Evolutionary conservation across 2,888 invertebrate species (phyloP), one percentile per base, ranked within the genome.

Genomic region (Aleiodes testaceus): DNA sequence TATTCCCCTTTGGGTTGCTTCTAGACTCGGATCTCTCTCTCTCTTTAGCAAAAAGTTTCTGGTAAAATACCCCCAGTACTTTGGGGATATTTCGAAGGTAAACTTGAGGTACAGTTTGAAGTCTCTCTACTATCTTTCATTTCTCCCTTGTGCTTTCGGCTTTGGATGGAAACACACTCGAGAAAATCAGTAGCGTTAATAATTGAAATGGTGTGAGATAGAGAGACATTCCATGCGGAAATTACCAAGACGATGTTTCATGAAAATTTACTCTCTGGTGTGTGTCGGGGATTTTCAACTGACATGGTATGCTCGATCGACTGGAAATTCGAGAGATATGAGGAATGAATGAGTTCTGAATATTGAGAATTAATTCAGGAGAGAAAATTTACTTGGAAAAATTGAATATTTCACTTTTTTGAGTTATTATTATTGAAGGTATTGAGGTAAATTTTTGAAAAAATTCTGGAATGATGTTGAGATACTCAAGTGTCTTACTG

Each of bases 181-280:
- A 61, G 26, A 20, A 63, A 69, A 63, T 61, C 50, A 36, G 20
- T 42, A 45, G 22, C 50, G 45, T 69, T 69, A 61, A 50, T 69
- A 45, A 67, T 67, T 45, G 67, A 67, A 67, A 45, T n/a, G 22
- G 66, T 53, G 30, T 16, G 22, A 45, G 47, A 53, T 26, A 47
- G 14, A 45, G 47, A 53, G 47, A 47, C 52, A 66, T 67, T 55
- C 26, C 67, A 26, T 45, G 55, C 30, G 67, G 55, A 67, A 67
- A 67, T 67, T 67, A 44, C 47, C 11, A 18, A 47, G 55, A n/a
- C 44, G 5, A 47, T 47, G 14, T 47, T 45, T 45, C 47, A 36
- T 9, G 4, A 22, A 63, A 30, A 55, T 36, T 55, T 30, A 55
- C n/a, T 14, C 30, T 22, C 36, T 6, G 14, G 3, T 55, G 30